A percentile compares a stretch with the other conserved stretches of the same genome.
phyloP scores from a whole-genome alignment of 1,140 invertebrate species.

The Ceratitis capitata region DNA sequence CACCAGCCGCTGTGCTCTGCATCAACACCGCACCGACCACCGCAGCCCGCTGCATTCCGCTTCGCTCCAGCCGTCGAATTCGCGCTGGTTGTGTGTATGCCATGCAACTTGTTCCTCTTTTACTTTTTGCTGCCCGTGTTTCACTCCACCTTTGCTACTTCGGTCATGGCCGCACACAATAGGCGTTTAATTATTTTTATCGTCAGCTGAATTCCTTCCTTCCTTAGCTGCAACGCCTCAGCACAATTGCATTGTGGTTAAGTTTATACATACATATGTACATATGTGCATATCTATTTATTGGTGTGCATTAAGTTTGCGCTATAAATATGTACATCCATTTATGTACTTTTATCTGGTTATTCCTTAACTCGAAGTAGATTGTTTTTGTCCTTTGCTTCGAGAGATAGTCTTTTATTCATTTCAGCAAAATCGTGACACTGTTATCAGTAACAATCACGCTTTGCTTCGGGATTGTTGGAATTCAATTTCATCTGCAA shows the following conservation, averaged over 20 bases:
- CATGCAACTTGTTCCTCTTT: neutral
- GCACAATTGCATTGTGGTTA: no score
- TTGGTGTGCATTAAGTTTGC: neutral
- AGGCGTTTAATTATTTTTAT: slow-evolving; percentile 36
- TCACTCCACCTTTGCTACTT: neutral
- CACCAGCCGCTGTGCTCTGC: neutral
- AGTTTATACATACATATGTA: neutral
- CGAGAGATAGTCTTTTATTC: neutral
- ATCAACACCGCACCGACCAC: neutral
- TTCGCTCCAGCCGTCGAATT: neutral
- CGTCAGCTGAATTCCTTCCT: slow-evolving; percentile 2
- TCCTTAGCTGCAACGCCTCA: no score
- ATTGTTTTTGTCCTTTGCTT: neutral
- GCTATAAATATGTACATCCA: no score
- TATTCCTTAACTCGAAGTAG: neutral
- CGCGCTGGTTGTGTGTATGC: neutral
- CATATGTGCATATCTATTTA: neutral
- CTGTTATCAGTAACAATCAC: slow-evolving; percentile 19
- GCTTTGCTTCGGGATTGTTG: no score
- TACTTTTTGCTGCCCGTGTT: neutral
- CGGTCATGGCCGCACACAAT: slow-evolving; percentile 4
- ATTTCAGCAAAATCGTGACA: neutral
- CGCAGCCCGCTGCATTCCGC: neutral
- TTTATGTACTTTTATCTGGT: no score
- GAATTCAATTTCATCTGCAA: no score